Evolutionary conservation across 2,888 invertebrate genomes (phyloP).

Genomic region (Epirrita christyi): DNA sequence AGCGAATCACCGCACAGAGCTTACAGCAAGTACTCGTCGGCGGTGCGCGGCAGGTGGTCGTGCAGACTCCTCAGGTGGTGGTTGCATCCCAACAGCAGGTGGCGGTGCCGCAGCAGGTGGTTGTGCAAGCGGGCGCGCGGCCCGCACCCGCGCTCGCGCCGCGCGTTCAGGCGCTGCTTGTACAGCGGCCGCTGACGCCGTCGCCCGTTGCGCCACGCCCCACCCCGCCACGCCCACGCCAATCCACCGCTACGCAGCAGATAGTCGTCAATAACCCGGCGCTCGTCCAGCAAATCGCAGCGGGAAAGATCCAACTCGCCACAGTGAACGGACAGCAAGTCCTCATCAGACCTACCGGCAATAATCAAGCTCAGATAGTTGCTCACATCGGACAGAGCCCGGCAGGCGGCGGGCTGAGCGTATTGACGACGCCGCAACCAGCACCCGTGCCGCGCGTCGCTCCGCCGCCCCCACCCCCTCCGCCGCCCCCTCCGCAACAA

Average conservation of each 20-base stretch:
- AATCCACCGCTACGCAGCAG: conserved; percentile 79
- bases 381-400: conserved; percentile 88
- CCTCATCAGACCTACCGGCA: conserved; percentile 90
- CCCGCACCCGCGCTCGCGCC: conserved; percentile 55
- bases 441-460: conserved; percentile 45
- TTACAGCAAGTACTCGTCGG: conserved; percentile 60
- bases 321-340: conserved; percentile 95
- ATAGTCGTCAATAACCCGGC: conserved; percentile 91
- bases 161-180: conserved; percentile 57
- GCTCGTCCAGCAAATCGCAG: conserved; percentile 91
- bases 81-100: conserved; percentile 42
- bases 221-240: conserved; percentile 55
- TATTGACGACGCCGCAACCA: conserved; percentile 43
- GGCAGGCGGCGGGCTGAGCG: conserved; percentile 47
- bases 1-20: conserved; percentile 36
- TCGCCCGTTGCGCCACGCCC: conserved; percentile 48
- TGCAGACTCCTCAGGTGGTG: conserved; percentile 59
- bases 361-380: conserved; percentile 91
- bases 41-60: conserved; percentile 64
- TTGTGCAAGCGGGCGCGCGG: conserved; percentile 55
- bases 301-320: conserved; percentile 93
- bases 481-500: conserved; percentile 39
- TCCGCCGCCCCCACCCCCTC: conserved; percentile 44
- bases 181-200: conserved; percentile 54
- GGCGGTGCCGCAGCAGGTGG: conserved; percentile 47